These are phyloP conservation scores for Uloborus plumipes DNA, from an alignment of 2,888 invertebrate species.

Conservation along the genomic window DNA sequence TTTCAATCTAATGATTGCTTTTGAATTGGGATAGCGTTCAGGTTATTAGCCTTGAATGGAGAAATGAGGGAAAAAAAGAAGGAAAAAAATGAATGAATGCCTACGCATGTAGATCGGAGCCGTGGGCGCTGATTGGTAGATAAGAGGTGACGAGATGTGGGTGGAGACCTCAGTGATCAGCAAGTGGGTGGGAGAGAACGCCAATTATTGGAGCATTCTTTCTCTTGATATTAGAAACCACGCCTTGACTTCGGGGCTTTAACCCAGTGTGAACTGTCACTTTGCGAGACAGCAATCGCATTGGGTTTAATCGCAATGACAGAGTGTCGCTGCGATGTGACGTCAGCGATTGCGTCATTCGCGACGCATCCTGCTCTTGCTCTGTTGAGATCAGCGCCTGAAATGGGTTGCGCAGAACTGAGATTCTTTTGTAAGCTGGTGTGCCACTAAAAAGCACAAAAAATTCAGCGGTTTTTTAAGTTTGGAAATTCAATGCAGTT, in stretches of 20 bases:
- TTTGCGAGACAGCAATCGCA: conserved; percentile 22
- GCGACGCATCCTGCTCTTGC: background rate
- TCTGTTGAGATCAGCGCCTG: background rate
- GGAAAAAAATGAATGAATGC: conserved; percentile 26
- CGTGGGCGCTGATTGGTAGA: conserved; percentile 57
- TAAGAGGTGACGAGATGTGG: conserved; percentile 59
- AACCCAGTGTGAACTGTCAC: conserved; percentile 16
- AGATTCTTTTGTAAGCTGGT: too few relatives aligned
- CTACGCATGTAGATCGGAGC: conserved; percentile 50
- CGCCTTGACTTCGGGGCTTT: conserved; percentile 35
- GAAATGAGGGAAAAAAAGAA: background rate
- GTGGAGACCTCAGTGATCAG: conserved; percentile 47
- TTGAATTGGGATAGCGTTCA: conserved; percentile 3
- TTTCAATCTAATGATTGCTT: background rate
- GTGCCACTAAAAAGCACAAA: too few relatives aligned
- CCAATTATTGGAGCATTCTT: conserved; percentile 61
- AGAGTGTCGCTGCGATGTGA: conserved; percentile 17
- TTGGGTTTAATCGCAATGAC: conserved; percentile 46
- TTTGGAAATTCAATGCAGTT: too few relatives aligned
- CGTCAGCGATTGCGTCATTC: conserved; percentile 31
- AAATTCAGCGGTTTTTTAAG: too few relatives aligned
- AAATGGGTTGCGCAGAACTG: background rate
- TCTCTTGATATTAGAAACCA: conserved; percentile 31
- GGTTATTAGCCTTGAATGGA: conserved; percentile 56
- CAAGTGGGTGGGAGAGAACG: conserved; percentile 50